phyloP scores from a whole-genome alignment of 1,140 invertebrate species.

The Ridgeia piscesae region DNA sequence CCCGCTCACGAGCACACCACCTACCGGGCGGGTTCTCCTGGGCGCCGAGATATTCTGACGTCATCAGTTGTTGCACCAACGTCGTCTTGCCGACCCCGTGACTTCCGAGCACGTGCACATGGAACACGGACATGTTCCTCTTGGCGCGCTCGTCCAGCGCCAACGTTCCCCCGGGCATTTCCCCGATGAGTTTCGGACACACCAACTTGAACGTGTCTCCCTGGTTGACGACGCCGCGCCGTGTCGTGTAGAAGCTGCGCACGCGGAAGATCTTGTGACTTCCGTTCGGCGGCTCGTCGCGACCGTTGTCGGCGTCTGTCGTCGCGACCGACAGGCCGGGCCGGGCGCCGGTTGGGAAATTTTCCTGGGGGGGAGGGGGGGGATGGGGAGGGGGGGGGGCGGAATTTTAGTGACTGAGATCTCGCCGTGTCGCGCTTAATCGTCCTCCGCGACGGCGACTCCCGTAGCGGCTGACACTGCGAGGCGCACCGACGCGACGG shows the following conservation, averaged over 20 bases:
- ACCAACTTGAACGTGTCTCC: constrained; percentile 77
- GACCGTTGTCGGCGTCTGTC: not conserved
- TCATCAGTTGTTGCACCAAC: constrained; percentile 28
- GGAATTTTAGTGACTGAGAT: not conserved
- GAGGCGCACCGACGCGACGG: not conserved
- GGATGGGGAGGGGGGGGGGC: not conserved
- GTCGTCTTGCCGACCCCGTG: constrained; percentile 33
- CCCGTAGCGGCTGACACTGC: not conserved
- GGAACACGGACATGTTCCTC: constrained; percentile 14
- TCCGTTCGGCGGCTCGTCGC: not conserved
- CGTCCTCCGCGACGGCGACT: not conserved
- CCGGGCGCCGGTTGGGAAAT: not conserved
- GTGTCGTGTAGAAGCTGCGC: constrained; percentile 83
- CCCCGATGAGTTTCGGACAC: constrained; percentile 9
- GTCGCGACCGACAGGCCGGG: not conserved
- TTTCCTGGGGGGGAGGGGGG: not conserved
- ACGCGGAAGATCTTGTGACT: constrained; percentile 71
- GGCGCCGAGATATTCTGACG: constrained; percentile 30
- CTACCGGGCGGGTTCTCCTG: constrained; percentile 7
- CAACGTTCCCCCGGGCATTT: constrained; percentile 2
- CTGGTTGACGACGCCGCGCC: constrained; percentile 87
- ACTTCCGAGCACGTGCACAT: constrained; percentile 27
- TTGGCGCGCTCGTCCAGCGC: constrained; percentile 19
- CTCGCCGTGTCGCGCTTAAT: not conserved
- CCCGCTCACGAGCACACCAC: not conserved